These are phyloP conservation scores for Pammene aurita DNA, from an alignment of 2,888 invertebrate species.

Conservation along the genomic window DNA sequence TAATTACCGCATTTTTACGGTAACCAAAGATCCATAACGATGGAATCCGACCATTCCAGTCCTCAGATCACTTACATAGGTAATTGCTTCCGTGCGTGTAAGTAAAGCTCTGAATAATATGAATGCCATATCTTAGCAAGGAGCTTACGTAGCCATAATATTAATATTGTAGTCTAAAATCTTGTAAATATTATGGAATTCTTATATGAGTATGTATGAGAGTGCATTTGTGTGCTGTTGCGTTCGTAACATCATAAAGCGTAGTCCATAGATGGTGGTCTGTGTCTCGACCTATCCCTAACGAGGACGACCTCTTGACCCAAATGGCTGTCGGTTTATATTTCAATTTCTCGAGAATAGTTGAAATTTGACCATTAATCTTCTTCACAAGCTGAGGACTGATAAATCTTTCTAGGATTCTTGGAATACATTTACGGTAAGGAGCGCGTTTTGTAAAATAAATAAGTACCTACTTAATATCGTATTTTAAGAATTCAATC, in stretches of 20 bases:
- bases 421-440: slow-evolving; percentile 19
- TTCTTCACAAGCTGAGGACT: slow-evolving; percentile 29
- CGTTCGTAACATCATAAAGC: not conserved
- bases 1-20: slow-evolving; percentile 51
- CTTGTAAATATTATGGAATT: too few relatives aligned
- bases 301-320: slow-evolving; percentile 42
- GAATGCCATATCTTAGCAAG: not conserved
- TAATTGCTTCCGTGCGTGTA: too few relatives aligned
- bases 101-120: too few relatives aligned
- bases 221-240: not conserved
- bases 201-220: too few relatives aligned
- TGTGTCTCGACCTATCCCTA: slow-evolving; percentile 42
- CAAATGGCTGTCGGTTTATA: slow-evolving; percentile 42
- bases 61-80: not conserved
- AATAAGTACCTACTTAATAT: slow-evolving; percentile 11
- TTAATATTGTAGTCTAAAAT: too few relatives aligned
- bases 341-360: slow-evolving; percentile 39
- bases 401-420: slow-evolving; percentile 22
- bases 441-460: not conserved
- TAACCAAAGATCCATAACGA: slow-evolving; percentile 10
- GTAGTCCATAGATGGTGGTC: not conserved
- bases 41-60: slow-evolving; percentile 11
- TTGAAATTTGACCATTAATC: slow-evolving; percentile 35
- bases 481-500: not conserved
- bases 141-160: too few relatives aligned